Evolutionary conservation across 2,888 invertebrate genomes (phyloP).

Genomic region (Brachyptera risi): DNA sequence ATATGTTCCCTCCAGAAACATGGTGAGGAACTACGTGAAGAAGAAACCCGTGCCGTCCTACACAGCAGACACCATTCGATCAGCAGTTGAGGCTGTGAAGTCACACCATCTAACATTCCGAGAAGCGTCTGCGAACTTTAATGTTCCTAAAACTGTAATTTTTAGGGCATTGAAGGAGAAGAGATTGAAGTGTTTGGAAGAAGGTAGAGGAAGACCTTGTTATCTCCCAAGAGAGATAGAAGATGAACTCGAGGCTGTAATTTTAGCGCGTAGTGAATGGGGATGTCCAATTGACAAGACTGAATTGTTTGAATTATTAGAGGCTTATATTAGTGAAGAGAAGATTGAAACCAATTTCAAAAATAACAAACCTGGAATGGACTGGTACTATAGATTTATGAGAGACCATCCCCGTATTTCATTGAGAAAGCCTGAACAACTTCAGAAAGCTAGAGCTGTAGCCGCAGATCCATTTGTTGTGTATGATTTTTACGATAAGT

Average conservation of each 20-base stretch:
- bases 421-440: slow-evolving; percentile 6
- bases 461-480: slow-evolving; percentile 12
- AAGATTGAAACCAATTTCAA: background rate
- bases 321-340: background rate
- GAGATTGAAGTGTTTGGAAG: background rate
- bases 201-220: background rate
- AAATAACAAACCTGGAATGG: background rate
- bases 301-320: slow-evolving; percentile 1
- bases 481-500: slow-evolving; percentile 7
- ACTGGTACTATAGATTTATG: background rate
- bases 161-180: background rate
- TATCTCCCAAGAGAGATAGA: background rate
- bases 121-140: background rate
- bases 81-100: background rate
- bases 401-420: slow-evolving; percentile 2
- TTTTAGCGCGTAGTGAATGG: slow-evolving; percentile 4
- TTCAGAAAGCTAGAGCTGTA: background rate
- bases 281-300: slow-evolving; percentile 16
- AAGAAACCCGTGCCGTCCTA: background rate
- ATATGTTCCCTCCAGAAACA: background rate
- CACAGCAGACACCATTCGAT: background rate
- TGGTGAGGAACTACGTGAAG: background rate
- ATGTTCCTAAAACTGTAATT: background rate
- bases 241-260: background rate
- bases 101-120: background rate